A percentile compares a stretch with the other conserved stretches of the same genome.
phyloP scores from a whole-genome alignment of 92 coral and sea anemone species.

The Zoanthus sansibaricus region DNA sequence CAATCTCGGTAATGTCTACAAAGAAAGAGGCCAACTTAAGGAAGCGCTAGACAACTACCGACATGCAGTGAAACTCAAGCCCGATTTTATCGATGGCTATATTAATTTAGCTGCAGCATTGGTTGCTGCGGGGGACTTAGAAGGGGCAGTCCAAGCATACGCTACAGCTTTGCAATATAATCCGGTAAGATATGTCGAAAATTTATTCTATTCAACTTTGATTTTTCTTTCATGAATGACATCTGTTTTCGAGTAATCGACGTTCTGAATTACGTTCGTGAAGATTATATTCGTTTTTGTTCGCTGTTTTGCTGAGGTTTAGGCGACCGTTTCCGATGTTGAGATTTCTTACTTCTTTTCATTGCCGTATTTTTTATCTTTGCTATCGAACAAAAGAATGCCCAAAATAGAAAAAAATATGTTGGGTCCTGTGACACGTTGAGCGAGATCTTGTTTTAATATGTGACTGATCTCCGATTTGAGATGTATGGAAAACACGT shows the following conservation, averaged over 20 bases:
- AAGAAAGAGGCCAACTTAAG: conserved; percentile 98
- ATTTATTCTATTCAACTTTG: conserved; percentile 41
- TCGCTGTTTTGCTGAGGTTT: conserved; percentile 10
- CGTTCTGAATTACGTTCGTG: conserved; percentile 16
- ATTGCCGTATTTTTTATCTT: background rate
- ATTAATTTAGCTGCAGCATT: conserved; percentile 99
- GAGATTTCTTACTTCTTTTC: background rate
- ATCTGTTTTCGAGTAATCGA: conserved; percentile 28
- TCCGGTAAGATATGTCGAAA: conserved; percentile 79
- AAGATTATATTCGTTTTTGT: background rate
- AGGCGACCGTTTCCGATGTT: background rate
- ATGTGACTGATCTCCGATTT: background rate
- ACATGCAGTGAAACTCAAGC: conserved; percentile 98
- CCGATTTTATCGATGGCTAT: conserved; percentile 99
- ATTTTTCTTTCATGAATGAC: conserved; percentile 29
- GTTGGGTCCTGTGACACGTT: background rate
- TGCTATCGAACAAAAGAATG: background rate
- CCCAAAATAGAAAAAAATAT: background rate
- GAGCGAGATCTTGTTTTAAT: background rate
- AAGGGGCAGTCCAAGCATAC: conserved; percentile 98
- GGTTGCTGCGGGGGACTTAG: conserved; percentile 99
- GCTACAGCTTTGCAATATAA: conserved; percentile 98
- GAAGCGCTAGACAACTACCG: conserved; percentile 98
- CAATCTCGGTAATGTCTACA: conserved; percentile 98
- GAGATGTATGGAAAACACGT: conserved; percentile 2